Evolutionary conservation across 2,113 vertebrate genomes (phyloP), one percentile per base, ranked within the genome.

Genomic region (Cathartes aura): DNA sequence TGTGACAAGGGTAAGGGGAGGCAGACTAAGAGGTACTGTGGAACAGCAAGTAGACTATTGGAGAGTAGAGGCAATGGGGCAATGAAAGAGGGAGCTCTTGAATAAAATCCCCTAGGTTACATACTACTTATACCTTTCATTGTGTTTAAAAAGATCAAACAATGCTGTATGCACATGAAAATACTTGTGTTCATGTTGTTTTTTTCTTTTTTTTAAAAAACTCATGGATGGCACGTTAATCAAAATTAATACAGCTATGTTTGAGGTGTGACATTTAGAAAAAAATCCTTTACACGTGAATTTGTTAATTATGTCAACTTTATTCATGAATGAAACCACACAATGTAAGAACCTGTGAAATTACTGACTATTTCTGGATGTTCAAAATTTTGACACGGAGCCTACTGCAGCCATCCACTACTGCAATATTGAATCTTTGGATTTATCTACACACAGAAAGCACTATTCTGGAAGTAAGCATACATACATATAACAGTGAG

Each of bases 311-410:
- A 22, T 18, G 8, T 17, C 36, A 67, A 16, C 15, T 83, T 42
- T 34, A 78, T 9, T 73, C 55, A 60, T 24, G 27, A 89, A 63
- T 53, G 19, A 95, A 78, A 63, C 12, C 30, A 87, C 32, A 12
- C 15, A 74, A 47, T 6, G 4, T 34, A 68, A 72, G 36, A 92
- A 90, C 12, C 11, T 66, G 48, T n/a, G 45, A 86, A 83, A 79
- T 23, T 40, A 82, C 21, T 11, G 47, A 22, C 34, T 29, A 22
- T 26, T 90, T 64, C 47, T 60, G 30, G n/a, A 50, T 1, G 2
- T 48, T 82, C 21, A 45, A 10, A 75, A 62, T 18, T 68, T 73
- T 63, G 53, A 62, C 27, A 24, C 0, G 0, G 0, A 83, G 36
- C 15, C 47, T 64, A 12, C 58, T 56, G 38, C 32, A 90, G 71